A percentile compares a stretch with the other conserved stretches of the same genome.
These are phyloP conservation scores for Marcusenius ussheri DNA, from an alignment of 2,113 vertebrate species.

Conservation along the genomic window DNA sequence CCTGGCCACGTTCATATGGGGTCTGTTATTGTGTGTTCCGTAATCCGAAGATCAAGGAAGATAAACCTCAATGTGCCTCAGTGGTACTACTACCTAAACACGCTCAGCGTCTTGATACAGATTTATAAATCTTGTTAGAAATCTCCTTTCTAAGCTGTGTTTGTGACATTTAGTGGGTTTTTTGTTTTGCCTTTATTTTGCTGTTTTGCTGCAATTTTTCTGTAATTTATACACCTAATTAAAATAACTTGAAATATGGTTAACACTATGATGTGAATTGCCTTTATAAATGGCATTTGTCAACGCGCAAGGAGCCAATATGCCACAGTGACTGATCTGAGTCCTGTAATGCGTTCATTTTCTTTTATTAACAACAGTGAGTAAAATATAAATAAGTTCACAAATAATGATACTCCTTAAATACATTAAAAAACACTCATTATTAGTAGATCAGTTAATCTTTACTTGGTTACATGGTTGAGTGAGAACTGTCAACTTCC, in stretches of 20 bases:
- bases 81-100: background rate
- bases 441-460: background rate
- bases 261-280: background rate
- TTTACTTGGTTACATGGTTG: background rate
- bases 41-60: background rate
- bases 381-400: background rate
- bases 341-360: background rate
- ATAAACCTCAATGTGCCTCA: too few relatives aligned
- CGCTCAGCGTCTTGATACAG: background rate
- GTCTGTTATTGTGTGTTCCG: too few relatives aligned
- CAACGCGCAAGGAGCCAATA: accelerated
- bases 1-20: background rate
- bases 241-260: background rate
- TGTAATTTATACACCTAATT: background rate
- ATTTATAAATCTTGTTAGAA: background rate
- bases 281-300: background rate
- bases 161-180: background rate
- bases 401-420: background rate
- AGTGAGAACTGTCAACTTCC: background rate
- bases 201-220: background rate
- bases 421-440: background rate
- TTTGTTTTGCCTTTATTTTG: background rate
- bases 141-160: background rate
- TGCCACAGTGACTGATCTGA: background rate
- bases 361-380: background rate